Evolutionary conservation across 2,888 invertebrate genomes (phyloP).

Genomic region (Sphaerophoria rueppellii): DNA sequence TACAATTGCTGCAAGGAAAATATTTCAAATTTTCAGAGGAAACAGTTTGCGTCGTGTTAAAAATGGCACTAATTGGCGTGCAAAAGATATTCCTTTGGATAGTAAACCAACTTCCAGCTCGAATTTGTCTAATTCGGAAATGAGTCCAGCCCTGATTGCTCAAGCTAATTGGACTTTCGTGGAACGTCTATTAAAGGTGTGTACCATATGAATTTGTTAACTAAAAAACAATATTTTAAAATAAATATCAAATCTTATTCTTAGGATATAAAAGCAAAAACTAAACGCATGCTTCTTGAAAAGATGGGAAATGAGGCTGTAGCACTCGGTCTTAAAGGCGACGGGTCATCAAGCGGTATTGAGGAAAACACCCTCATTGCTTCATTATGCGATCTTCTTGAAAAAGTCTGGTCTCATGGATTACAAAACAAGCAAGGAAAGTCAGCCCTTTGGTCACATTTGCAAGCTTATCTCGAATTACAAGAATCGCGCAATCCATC

Average conservation of each 20-base stretch:
- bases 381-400: slow-evolving; percentile 97
- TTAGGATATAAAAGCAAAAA: slow-evolving; percentile 95
- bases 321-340: slow-evolving; percentile 94
- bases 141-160: slow-evolving; percentile 94
- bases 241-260: slow-evolving; percentile 16
- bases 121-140: slow-evolving; percentile 80
- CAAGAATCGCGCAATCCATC: slow-evolving; percentile 85
- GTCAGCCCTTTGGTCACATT: slow-evolving; percentile 98
- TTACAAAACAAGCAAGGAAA: slow-evolving; percentile 97
- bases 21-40: slow-evolving; percentile 78
- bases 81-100: slow-evolving; percentile 85
- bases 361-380: slow-evolving; percentile 99
- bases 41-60: slow-evolving; percentile 85
- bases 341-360: slow-evolving; percentile 87
- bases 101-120: slow-evolving; percentile 80
- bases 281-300: slow-evolving; percentile 98
- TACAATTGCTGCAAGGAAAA: slow-evolving; percentile 62
- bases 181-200: slow-evolving; percentile 96
- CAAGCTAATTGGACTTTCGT: slow-evolving; percentile 99
- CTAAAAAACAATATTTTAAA: not conserved
- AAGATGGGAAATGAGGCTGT: slow-evolving; percentile 99
- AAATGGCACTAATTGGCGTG: slow-evolving; percentile 85
- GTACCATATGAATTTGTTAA: not conserved
- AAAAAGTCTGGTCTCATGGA: slow-evolving; percentile 99
- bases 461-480: slow-evolving; percentile 93